These are phyloP conservation scores for Leucophenga varia DNA, from an alignment of 1,140 invertebrate species.

Conservation along the genomic window DNA sequence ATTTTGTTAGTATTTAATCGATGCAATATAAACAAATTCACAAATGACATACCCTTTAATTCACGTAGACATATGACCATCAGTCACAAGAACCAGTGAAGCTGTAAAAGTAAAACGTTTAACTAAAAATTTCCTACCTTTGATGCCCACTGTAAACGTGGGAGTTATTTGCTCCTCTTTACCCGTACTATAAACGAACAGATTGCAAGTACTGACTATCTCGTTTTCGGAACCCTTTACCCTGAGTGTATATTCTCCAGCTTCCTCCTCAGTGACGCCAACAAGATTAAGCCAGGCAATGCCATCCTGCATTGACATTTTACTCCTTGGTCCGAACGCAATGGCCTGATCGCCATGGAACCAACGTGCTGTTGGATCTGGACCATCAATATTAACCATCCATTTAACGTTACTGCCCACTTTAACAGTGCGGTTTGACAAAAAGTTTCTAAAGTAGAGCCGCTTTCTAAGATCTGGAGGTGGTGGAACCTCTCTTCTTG, in stretches of 20 bases:
- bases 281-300: constrained; percentile 68
- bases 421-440: constrained; percentile 68
- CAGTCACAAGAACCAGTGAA: no score
- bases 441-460: constrained; percentile 71
- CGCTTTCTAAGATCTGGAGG: constrained; percentile 60
- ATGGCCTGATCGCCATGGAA: constrained; percentile 63
- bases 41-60: constrained; percentile 9
- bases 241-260: constrained; percentile 64
- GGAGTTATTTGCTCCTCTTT: constrained; percentile 39
- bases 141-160: constrained; percentile 49
- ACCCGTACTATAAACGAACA: constrained; percentile 47
- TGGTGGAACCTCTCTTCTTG: constrained; percentile 37
- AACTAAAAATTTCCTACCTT: constrained; percentile 36
- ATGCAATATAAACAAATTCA: no score
- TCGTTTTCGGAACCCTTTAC: constrained; percentile 63
- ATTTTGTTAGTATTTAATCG: no score
- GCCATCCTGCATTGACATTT: constrained; percentile 61
- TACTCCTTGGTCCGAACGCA: constrained; percentile 53
- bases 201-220: constrained; percentile 46
- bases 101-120: no score
- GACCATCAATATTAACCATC: constrained; percentile 74
- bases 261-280: constrained; percentile 59
- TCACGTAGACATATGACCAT: constrained; percentile 27
- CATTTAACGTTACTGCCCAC: constrained; percentile 67
- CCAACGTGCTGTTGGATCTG: constrained; percentile 74